Percentiles rank a stretch among this genome's conserved stretches.
These are phyloP conservation scores for Cyrtodaria siliqua DNA, from an alignment of 2,888 invertebrate genomes.

Conservation along the genomic window DNA sequence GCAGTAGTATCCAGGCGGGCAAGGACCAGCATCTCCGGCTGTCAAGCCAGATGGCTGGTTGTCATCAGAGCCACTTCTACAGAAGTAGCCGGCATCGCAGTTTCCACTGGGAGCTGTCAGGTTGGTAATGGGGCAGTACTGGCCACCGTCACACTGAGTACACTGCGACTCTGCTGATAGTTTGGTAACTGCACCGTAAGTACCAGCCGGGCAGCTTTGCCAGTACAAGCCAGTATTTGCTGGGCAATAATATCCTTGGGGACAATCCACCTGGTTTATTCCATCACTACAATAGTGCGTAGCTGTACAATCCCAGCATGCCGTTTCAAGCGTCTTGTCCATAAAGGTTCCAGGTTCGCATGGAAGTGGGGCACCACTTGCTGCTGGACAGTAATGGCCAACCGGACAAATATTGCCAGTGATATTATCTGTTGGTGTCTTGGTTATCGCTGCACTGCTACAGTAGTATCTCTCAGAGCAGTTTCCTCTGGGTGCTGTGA, in stretches of 20 bases:
- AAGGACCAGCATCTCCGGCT: slow-evolving; percentile 78
- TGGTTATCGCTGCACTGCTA: slow-evolving; percentile 66
- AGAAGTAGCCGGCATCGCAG: slow-evolving; percentile 83
- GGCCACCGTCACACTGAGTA: slow-evolving; percentile 80
- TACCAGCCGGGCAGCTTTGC: slow-evolving; percentile 82
- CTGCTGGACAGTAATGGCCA: slow-evolving; percentile 79
- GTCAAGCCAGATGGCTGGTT: slow-evolving; percentile 70
- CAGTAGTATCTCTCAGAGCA: slow-evolving; percentile 80
- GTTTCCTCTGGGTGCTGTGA: slow-evolving; percentile 73
- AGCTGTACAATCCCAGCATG: slow-evolving; percentile 76
- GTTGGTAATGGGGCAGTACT: slow-evolving; percentile 79
- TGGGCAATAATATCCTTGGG: slow-evolving; percentile 81
- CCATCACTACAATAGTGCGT: slow-evolving; percentile 81
- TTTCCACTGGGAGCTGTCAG: slow-evolving; percentile 77
- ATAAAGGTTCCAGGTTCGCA: slow-evolving; percentile 79
- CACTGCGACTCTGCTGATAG: slow-evolving; percentile 78
- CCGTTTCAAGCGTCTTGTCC: slow-evolving; percentile 68
- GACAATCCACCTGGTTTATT: slow-evolving; percentile 76
- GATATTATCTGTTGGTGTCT: slow-evolving; percentile 71
- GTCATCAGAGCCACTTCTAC: slow-evolving; percentile 78
- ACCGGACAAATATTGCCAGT: slow-evolving; percentile 77
- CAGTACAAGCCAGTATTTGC: slow-evolving; percentile 77
- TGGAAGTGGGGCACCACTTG: slow-evolving; percentile 75
- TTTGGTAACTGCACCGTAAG: slow-evolving; percentile 74
- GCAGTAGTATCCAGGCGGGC: slow-evolving; percentile 83